Conservation (phyloP, 2,888 invertebrate species). For the Cheilosia grossa region DNA sequence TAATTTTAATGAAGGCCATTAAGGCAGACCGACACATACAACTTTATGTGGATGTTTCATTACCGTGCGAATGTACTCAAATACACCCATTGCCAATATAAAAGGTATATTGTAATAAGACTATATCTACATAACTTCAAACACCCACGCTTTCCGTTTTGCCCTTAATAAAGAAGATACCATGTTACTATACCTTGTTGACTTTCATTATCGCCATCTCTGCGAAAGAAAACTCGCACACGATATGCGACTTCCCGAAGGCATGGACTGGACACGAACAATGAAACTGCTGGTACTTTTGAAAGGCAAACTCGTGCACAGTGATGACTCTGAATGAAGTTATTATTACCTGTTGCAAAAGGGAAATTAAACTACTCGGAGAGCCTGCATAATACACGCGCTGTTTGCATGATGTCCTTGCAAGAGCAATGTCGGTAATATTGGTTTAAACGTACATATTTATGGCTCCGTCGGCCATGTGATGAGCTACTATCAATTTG, state of each 20-base stretch:
- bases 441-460: neutral
- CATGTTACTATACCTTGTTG: conserved; percentile 11
- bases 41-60: too few relatives aligned
- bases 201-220: conserved; percentile 39
- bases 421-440: neutral
- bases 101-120: too few relatives aligned
- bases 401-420: too few relatives aligned
- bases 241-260: conserved; percentile 18
- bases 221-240: neutral
- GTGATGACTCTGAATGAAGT: neutral
- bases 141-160: conserved; percentile 43
- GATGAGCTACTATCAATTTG: neutral
- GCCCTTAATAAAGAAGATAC: conserved; percentile 20
- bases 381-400: too few relatives aligned
- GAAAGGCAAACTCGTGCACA: neutral
- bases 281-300: conserved; percentile 12
- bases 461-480: neutral
- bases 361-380: too few relatives aligned
- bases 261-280: conserved; percentile 25
- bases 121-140: neutral
- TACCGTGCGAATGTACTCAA: too few relatives aligned
- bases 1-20: too few relatives aligned
- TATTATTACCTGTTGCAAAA: neutral
- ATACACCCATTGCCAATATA: too few relatives aligned
- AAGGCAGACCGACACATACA: too few relatives aligned